Conservation (phyloP, 2,113 vertebrate species). For the Sakesphorus luctuosus region DNA sequence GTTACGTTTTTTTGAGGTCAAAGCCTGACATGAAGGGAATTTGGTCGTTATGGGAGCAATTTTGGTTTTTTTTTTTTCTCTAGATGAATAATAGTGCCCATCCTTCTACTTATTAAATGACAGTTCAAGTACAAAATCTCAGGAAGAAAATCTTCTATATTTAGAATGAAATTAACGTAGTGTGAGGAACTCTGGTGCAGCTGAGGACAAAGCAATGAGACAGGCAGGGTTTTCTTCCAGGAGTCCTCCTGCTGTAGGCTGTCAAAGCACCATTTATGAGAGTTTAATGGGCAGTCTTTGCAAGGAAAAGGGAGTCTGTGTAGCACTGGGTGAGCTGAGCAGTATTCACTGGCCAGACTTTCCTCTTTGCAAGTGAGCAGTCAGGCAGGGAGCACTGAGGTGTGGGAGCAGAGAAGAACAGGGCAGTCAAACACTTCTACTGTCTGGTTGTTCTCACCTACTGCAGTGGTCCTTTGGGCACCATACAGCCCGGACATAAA, state of each 20-base stretch:
- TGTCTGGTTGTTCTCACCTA: neutral
- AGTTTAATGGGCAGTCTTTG: neutral
- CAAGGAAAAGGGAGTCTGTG: neutral
- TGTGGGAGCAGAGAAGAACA: neutral
- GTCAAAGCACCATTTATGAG: neutral
- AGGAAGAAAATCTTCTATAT: conserved; percentile 15
- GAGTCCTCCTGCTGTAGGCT: neutral
- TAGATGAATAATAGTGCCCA: neutral
- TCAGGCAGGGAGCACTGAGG: neutral
- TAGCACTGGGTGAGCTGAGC: neutral
- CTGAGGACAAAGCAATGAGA: neutral
- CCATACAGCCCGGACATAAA: neutral
- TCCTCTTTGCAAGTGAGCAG: neutral
- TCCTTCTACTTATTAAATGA: neutral
- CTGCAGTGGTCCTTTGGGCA: neutral
- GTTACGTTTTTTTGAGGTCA: neutral
- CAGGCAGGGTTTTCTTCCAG: neutral
- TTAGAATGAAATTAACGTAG: neutral
- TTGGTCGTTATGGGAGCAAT: neutral
- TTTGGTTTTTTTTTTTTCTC: neutral
- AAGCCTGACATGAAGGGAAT: neutral
- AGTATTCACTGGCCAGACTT: neutral
- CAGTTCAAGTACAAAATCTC: conserved; percentile 33
- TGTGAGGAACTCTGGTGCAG: neutral
- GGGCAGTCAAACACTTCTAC: neutral